phyloP scores from a whole-genome alignment of 1,140 invertebrate genomes.

The Nephila pilipes region DNA sequence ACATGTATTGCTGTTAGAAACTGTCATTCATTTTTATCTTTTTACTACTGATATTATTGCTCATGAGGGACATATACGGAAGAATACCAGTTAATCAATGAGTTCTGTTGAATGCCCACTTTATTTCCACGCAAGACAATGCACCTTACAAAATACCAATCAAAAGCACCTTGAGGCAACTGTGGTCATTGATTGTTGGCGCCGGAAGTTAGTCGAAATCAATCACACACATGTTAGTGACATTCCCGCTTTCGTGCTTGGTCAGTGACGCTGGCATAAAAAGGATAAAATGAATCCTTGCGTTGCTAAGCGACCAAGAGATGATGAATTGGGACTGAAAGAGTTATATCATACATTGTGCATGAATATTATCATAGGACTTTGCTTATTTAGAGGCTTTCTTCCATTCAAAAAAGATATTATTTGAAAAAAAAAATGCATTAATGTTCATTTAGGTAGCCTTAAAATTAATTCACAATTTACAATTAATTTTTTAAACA shows the following conservation, averaged over 20 bases:
- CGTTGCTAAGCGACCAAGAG: slow-evolving; percentile 41
- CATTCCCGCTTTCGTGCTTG: slow-evolving; percentile 47
- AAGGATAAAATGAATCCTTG: slow-evolving; percentile 49
- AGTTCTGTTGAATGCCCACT: no score
- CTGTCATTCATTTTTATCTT: no score
- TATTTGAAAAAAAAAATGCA: no score
- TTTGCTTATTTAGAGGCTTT: not conserved
- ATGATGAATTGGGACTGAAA: slow-evolving; percentile 37
- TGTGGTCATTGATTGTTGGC: slow-evolving; percentile 43
- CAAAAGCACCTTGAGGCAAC: slow-evolving; percentile 4
- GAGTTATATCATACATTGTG: slow-evolving; percentile 43
- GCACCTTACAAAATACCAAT: not conserved
- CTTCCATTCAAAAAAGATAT: not conserved
- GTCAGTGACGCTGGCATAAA: slow-evolving; percentile 53
- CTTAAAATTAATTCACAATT: no score
- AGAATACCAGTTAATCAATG: no score
- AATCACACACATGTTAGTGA: slow-evolving; percentile 58
- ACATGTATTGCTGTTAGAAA: no score
- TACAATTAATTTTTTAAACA: no score
- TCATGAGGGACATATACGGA: no score
- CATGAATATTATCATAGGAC: not conserved
- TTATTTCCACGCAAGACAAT: not conserved
- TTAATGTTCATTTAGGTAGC: no score
- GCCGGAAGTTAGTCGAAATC: slow-evolving; percentile 41
- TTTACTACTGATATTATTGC: no score